These are phyloP conservation scores for Dunckerocampus dactyliophorus DNA, from an alignment of 2,113 vertebrate genomes.

Conservation along the genomic window DNA sequence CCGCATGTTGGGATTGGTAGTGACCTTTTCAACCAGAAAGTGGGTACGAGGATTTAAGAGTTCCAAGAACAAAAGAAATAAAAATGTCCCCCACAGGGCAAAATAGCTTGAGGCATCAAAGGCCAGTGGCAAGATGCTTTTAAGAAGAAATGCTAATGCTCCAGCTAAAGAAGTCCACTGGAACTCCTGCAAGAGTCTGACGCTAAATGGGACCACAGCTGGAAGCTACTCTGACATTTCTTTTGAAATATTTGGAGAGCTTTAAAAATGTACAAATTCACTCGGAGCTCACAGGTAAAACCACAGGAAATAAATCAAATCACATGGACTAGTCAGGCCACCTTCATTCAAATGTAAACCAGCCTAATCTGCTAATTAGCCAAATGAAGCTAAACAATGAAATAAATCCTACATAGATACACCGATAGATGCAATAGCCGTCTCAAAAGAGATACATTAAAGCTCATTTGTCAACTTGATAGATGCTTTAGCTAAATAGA, in stretches of 20 bases:
- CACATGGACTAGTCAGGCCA: no score
- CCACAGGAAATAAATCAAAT: not conserved
- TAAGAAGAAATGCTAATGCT: constrained; percentile 41
- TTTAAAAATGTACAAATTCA: constrained; percentile 3
- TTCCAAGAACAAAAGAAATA: constrained; percentile 13
- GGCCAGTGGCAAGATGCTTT: constrained; percentile 42
- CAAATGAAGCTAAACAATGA: no score
- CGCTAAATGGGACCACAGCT: constrained; percentile 37
- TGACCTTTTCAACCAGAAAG: constrained; percentile 45
- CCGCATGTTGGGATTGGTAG: constrained; percentile 51
- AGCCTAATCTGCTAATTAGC: no score
- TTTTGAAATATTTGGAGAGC: constrained; percentile 28
- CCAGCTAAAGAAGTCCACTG: not conserved
- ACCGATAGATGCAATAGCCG: no score
- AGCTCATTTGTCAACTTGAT: no score
- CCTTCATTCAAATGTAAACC: no score
- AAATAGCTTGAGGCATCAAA: constrained; percentile 52
- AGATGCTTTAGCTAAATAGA: no score
- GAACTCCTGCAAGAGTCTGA: constrained; percentile 19
- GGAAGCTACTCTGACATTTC: constrained; percentile 25
- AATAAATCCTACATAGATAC: no score
- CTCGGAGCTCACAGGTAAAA: not conserved
- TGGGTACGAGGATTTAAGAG: constrained; percentile 53
- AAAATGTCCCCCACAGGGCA: constrained; percentile 54
- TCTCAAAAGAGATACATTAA: no score